Base-by-base conservation (phyloP, 92 coral and sea anemone species). In the Siderastrea radians region DNA sequence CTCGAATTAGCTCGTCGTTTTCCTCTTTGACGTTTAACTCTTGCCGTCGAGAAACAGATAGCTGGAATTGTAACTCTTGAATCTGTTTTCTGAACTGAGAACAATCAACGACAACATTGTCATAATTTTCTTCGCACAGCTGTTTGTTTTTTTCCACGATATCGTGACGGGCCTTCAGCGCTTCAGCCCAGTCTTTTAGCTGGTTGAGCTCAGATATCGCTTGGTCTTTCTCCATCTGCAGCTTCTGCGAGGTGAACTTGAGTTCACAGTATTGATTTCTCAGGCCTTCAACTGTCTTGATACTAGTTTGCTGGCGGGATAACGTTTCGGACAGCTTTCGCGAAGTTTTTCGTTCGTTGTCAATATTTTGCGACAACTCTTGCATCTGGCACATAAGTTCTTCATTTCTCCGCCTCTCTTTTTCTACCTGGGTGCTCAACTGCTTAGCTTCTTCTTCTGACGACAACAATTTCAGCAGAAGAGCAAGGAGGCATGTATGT, bases 391-490 rank as follows among this genome's bases (percentile, higher is more conserved):
- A 53, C 61, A 90, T 90, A 5, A 92, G 77, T 13, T 78, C 77
- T 45, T 93, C 96, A 49, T 91, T 85, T 68, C 88, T 90, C 5
- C 77, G 58, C 44, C 80, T 78, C 26, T 86, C 75, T 49, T 92
- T 92, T 17, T 88, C 91, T 7, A 91, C 69, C 71, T 87, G 92
- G 46, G 72, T 90, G 75, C 85, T 92, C 68, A 95, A 75, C 70
- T 84, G 74, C 7, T 90, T 96, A 9, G 87, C 86, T 62, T 93
- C 91, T 63, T 95, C 96, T 82, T 95, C 93, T 52, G 95, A 84
- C 6, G 98, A 83, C 12, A 95, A 68, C 62, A 95, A 80, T 70
- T 93, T 95, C 98, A 96, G 95, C 75, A 95, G 96, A 3, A 96
- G 86, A 3, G 94, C 96, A 15, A 95, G 86, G 5, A 93, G 92